Evolutionary conservation across 2,888 invertebrate species (phyloP), one percentile per base, ranked within the genome.

Genomic region (Macroteleia sp.): DNA sequence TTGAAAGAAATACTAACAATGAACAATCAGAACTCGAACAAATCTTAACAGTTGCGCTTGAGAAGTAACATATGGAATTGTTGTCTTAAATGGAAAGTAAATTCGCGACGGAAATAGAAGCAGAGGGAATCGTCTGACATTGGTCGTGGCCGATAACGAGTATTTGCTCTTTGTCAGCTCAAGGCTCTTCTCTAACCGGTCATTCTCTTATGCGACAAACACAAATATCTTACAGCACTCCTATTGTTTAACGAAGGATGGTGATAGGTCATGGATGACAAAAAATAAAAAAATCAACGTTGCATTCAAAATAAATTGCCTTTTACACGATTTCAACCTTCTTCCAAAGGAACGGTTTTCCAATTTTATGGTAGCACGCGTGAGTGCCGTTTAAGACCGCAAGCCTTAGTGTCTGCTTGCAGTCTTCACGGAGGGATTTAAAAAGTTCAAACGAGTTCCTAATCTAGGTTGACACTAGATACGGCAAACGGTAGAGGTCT

Each of bases 391-490:
- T 74, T 74, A 54, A 74, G 54, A 52, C 22, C 14, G 32, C 52
- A 30, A 36, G 66, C 54, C 67, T 74, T 61, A 74, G 59, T 61
- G 54, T 66, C 64, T 64, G 30, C 50, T 59, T 10, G 36, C 39
- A 74, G 64, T 66, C 61, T 74, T 74, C 66, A 54, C 34, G 46
- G 59, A 41, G 20, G 71, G 75, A 75, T 75, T 79, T 71, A 75
- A 79, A 75, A 79, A 75, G 75, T 79, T 79, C 71, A 64, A 67
- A 75, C 71, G 75, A 79, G 75, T 75, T 75, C 64, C 62, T 79
- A 79, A 79, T 79, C 79, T 66, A 34, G 67, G 57, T 76, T 69
- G 70, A 76, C 69, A 76, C 62, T 54, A 56, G 75, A 62, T 76
- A 69, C 57, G 64, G 57, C 42, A 76, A 70, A 70, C 57, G 64